Conservation (phyloP, 2,797 vertebrate genomes). For the Heterohyrax brucei region DNA sequence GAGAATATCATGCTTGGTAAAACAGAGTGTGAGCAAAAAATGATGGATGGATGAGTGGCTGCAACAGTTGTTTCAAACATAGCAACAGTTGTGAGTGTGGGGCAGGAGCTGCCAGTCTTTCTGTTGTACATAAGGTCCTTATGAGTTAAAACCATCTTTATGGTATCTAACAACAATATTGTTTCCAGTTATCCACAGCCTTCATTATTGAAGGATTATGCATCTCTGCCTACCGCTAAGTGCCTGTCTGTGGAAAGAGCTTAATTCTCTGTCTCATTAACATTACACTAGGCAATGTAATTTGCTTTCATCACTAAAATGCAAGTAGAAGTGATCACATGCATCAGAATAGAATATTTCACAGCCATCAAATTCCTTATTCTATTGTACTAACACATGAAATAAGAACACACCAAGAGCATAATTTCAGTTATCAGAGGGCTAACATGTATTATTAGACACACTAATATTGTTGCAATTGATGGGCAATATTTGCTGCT, state of each 20-base stretch:
- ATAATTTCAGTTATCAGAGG: background rate
- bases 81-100: no score
- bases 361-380: background rate
- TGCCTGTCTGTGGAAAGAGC: background rate
- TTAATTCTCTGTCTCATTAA: conserved; percentile 71
- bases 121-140: no score
- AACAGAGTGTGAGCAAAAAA: no score
- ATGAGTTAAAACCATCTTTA: no score
- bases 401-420: background rate
- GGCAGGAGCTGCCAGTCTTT: no score
- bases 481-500: background rate
- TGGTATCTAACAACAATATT: background rate
- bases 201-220: conserved; percentile 50
- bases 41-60: no score
- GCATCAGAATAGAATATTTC: background rate
- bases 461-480: background rate
- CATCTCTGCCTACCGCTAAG: conserved; percentile 3
- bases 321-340: background rate
- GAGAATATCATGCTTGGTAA: no score
- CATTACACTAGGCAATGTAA: background rate
- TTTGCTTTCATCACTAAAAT: conserved; percentile 14
- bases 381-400: background rate
- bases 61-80: no score
- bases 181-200: conserved; percentile 33
- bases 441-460: background rate